phyloP scores from a whole-genome alignment of 2,888 invertebrate genomes.

The Erannis defoliaria region DNA sequence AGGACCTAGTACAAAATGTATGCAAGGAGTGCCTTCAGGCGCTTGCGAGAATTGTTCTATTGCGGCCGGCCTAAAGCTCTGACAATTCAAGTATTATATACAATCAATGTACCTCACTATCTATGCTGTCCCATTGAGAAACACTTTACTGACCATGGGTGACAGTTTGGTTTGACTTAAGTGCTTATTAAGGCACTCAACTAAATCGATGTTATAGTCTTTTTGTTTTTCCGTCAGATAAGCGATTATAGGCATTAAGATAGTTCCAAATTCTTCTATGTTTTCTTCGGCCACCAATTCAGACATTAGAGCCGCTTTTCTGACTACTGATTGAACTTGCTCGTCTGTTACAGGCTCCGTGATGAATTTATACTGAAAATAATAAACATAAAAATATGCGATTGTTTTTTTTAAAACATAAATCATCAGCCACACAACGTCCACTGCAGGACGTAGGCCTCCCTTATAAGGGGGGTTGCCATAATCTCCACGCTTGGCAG shows the following conservation, averaged over 20 bases:
- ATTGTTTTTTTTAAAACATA: background rate
- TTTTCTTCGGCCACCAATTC: constrained; percentile 54
- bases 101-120: background rate
- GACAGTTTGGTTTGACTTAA: constrained; percentile 29
- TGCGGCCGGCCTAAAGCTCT: too few relatives aligned
- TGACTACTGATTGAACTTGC: constrained; percentile 58
- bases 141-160: constrained; percentile 37
- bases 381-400: background rate
- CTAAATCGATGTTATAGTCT: constrained; percentile 54
- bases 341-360: constrained; percentile 61
- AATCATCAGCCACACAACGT: background rate
- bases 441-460: too few relatives aligned
- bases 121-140: constrained; percentile 40
- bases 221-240: constrained; percentile 64
- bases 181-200: constrained; percentile 35
- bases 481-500: too few relatives aligned
- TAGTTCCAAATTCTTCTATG: constrained; percentile 57
- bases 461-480: too few relatives aligned
- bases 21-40: too few relatives aligned
- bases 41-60: too few relatives aligned
- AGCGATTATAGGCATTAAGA: constrained; percentile 66
- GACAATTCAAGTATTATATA: too few relatives aligned
- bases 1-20: too few relatives aligned
- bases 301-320: constrained; percentile 57
- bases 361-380: constrained; percentile 74